These are phyloP conservation scores for Buathra laborator DNA, from an alignment of 2,888 invertebrate genomes.

Conservation along the genomic window DNA sequence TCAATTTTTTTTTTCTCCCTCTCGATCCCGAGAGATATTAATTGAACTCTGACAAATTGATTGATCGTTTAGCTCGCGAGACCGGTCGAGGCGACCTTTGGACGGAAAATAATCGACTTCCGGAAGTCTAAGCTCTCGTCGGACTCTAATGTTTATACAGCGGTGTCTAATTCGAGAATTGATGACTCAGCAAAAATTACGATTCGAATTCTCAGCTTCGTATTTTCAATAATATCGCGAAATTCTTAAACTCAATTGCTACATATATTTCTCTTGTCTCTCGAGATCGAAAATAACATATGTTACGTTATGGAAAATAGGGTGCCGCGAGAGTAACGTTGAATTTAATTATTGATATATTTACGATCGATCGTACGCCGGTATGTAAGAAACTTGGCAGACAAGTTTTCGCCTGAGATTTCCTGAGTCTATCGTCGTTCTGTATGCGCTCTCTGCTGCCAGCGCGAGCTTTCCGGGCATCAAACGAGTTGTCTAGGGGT, in stretches of 20 bases:
- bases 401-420: slow-evolving; percentile 17
- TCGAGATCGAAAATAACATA: slow-evolving; percentile 16
- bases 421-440: slow-evolving; percentile 22
- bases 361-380: slow-evolving; percentile 6
- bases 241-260: not conserved
- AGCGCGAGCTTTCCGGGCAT: slow-evolving; percentile 6
- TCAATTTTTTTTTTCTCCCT: not conserved
- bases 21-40: slow-evolving; percentile 8
- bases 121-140: not conserved
- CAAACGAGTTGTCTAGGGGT: slow-evolving; percentile 40
- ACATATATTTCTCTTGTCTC: not conserved
- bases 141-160: not conserved
- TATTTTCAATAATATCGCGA: not conserved
- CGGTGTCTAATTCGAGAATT: slow-evolving; percentile 23
- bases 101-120: slow-evolving; percentile 1
- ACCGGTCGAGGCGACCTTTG: not conserved
- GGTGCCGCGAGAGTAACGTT: not conserved
- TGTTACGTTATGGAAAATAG: not conserved
- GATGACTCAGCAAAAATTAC: slow-evolving; percentile 40
- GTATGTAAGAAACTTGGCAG: slow-evolving; percentile 31
- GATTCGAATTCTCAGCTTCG: not conserved
- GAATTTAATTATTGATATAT: slow-evolving; percentile 11
- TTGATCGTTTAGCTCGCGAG: not conserved
- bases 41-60: not conserved
- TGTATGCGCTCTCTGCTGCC: not conserved